Base-by-base conservation (phyloP, 2,797 vertebrate genomes). In the Propithecus perrieri region DNA sequence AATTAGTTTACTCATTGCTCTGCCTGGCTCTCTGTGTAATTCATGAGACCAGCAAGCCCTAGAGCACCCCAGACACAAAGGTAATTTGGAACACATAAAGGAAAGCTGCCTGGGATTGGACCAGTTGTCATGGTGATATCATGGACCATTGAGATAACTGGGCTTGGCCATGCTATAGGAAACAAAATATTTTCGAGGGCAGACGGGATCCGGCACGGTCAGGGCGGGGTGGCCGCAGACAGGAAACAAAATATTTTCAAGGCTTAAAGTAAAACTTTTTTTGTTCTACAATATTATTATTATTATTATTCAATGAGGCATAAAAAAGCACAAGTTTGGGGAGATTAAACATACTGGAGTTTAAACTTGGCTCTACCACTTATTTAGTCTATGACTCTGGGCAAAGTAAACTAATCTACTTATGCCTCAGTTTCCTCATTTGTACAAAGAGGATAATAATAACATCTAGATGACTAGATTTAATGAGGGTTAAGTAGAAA, bases 1-100 rank as follows among this genome's bases (percentile, higher is more conserved):
- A 97, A 91, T 96, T 92, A 90, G 83, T 92, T 98, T 97, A 91
- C 97, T 94, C 92, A 93, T 46, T 35, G 50, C 61, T 92, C 85
- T 97, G 74, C 75, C 50, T 50, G 38, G 79, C 78, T 94, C 24
- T 90, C 84, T 97, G 80, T 96, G 94, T 96, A 96, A 95, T 96
- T 98, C 86, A 93, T 75, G 93, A 95, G 75, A 65, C 79, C 71
- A 96, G 76, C 35, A 92, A 94, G 55, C 63, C 41, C 79, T 24
- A 46, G 79, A 18, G 22, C 41, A 4, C 41, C 79, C 35, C 9
- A n/a, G 86, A 41, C 59, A 95, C 76, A 89, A 55, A 80, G 81
- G 61, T 79, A 67, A 95, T 97, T 94, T 97, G 83, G 84, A 93
- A 79, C 38, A 81, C 0, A 20, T 69, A 91, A 86, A 86, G 50